phyloP scores from a whole-genome alignment of 1,140 invertebrate genomes.

The Scaptomyza montana region DNA sequence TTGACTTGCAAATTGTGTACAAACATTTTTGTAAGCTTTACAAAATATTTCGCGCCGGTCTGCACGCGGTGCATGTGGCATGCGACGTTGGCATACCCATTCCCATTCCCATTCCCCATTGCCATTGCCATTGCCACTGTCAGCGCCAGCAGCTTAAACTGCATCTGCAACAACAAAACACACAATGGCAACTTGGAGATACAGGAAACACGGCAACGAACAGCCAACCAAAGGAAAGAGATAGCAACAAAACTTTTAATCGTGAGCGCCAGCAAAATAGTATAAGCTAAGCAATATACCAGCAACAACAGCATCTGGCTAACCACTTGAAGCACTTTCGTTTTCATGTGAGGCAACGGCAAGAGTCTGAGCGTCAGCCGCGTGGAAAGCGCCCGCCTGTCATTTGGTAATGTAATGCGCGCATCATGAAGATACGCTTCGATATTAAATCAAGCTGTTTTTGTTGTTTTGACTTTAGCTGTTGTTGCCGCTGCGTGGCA shows the following conservation, averaged over 20 bases:
- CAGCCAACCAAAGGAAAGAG: slow-evolving; percentile 26
- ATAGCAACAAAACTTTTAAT: slow-evolving; percentile 42
- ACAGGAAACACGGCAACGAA: slow-evolving; percentile 57
- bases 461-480: slow-evolving; percentile 14
- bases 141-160: slow-evolving; percentile 40
- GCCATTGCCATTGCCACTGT: slow-evolving; percentile 57
- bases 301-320: slow-evolving; percentile 49
- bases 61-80: slow-evolving; percentile 54
- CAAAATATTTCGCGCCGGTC: slow-evolving; percentile 66
- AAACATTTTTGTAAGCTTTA: slow-evolving; percentile 57
- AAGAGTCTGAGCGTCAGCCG: slow-evolving; percentile 45
- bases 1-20: slow-evolving; percentile 25
- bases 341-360: slow-evolving; percentile 71
- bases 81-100: slow-evolving; percentile 53
- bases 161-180: slow-evolving; percentile 13
- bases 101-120: slow-evolving; percentile 31
- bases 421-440: slow-evolving; percentile 68
- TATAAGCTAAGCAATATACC: slow-evolving; percentile 36
- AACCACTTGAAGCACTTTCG: slow-evolving; percentile 79
- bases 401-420: slow-evolving; percentile 73
- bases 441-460: slow-evolving; percentile 19
- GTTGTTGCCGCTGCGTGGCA: slow-evolving; percentile 39
- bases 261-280: slow-evolving; percentile 56
- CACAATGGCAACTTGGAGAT: slow-evolving; percentile 42
- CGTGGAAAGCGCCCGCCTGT: slow-evolving; percentile 67